A percentile compares a stretch with the other conserved stretches of the same genome.
Conservation (phyloP, 1,140 invertebrate genomes). For the Ephestia elutella region DNA sequence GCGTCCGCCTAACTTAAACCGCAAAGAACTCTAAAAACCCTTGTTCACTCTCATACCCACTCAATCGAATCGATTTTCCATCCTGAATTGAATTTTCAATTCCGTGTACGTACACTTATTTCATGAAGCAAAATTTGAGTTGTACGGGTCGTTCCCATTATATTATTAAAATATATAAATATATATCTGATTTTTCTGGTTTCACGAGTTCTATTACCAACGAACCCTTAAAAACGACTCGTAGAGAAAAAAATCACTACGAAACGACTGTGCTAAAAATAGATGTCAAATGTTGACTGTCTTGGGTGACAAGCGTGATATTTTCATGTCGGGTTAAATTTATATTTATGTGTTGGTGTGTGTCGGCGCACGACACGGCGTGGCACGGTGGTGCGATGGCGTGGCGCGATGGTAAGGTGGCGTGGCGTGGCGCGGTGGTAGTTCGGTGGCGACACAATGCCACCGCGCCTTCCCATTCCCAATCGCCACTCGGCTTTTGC, state of each 20-base stretch:
- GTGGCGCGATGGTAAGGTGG: conserved; percentile 11
- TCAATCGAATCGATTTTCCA: no score
- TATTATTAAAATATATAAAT: no score
- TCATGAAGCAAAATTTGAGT: no score
- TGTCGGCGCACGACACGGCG: background rate
- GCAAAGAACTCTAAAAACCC: no score
- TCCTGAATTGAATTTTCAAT: no score
- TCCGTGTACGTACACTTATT: no score
- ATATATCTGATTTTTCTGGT: no score
- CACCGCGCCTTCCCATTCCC: conserved; percentile 23
- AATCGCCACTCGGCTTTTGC: conserved; percentile 25
- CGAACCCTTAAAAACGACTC: no score
- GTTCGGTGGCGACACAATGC: conserved; percentile 16
- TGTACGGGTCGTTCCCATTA: no score
- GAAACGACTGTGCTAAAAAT: background rate
- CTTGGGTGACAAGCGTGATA: conserved; percentile 1
- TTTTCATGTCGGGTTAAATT: background rate
- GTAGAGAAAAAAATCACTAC: background rate
- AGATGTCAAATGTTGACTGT: background rate
- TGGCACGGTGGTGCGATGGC: background rate
- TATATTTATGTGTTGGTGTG: background rate
- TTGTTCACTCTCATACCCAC: no score
- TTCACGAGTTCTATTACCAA: no score
- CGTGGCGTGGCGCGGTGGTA: conserved; percentile 12
- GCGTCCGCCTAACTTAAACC: no score